These are phyloP conservation scores for Scortum barcoo DNA, from an alignment of 2,113 vertebrate genomes.

Conservation along the genomic window DNA sequence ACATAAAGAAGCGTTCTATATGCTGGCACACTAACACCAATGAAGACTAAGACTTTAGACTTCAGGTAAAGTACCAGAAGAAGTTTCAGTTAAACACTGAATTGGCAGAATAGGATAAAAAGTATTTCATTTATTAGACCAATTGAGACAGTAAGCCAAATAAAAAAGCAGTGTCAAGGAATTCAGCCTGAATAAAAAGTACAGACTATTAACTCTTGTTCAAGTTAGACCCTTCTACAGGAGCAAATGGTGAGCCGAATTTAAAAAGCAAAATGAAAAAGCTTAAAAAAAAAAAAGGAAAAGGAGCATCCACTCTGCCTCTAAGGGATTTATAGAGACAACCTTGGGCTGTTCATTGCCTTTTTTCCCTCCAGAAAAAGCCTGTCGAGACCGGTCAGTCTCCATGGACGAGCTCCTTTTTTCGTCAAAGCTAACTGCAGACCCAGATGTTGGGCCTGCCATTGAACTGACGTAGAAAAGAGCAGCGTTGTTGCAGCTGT, in stretches of 20 bases:
- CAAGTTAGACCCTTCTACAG: constrained; percentile 18
- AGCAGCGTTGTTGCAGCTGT: background rate
- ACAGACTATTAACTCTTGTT: constrained; percentile 21
- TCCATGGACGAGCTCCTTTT: constrained; percentile 58
- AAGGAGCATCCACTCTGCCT: constrained; percentile 29
- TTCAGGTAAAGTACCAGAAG: background rate
- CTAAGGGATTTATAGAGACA: constrained; percentile 63
- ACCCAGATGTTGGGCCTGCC: constrained; percentile 60
- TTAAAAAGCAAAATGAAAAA: constrained; percentile 55
- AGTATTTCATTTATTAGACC: constrained; percentile 12
- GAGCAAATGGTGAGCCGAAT: constrained; percentile 51
- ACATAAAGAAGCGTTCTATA: background rate
- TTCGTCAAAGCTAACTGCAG: constrained; percentile 42
- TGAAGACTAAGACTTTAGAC: background rate
- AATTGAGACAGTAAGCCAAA: constrained; percentile 13
- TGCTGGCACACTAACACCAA: background rate
- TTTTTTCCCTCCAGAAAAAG: constrained; percentile 37
- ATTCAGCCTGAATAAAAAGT: constrained; percentile 29
- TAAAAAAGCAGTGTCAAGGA: constrained; percentile 17
- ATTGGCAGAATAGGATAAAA: background rate
- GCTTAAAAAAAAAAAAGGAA: constrained; percentile 34
- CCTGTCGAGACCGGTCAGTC: constrained; percentile 40
- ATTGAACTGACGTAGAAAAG: constrained; percentile 25
- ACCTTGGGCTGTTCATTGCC: constrained; percentile 58
- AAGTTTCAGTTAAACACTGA: background rate